Base-by-base conservation (phyloP, 2,888 invertebrate genomes). In the Cyrtodaria siliqua region DNA sequence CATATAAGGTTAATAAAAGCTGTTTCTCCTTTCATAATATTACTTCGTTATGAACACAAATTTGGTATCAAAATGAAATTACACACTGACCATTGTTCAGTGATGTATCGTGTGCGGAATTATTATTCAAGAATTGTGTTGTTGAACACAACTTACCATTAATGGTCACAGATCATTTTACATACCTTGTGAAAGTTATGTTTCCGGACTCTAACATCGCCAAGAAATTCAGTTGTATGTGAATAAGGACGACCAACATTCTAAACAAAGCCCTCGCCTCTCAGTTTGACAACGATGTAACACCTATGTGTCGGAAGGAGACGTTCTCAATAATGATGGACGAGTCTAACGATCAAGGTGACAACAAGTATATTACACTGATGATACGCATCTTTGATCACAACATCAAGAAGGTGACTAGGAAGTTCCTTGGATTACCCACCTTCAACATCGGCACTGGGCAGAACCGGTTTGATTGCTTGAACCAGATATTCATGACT, bases 181-280 rank as follows among this genome's bases (percentile, higher is more conserved):
- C 47, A 23, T 23, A 52, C 1, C 24, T 64, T 2, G 40, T 73
- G 12, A 77, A 74, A 71, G 14, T 18, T 14, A 64, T 72, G 74
- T 81, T 81, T 33, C 73, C 77, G 16, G 77, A 81, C 40, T 67
- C 55, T 24, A 42, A 6, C 14, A 78, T 81, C 16, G 71, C 77
- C 24, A 61, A 74, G 44, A 77, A 76, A 60, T 77, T 71, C 56
- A n/a, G 38, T 23, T 78, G 71, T 59, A 68, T 60, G 38, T 55
- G 62, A 23, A 64, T 68, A 8, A 76, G 72, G 27, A 69, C 74
- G 1, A 64, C 71, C 9, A 20, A 52, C 33, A 76, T 76, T 27
- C 23, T 73, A 16, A 67, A 66, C 8, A 18, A 64, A n/a, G 68
- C 66, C 9, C 20, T 71, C 6, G 56, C 6, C 14, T 57, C 62